Percentiles rank a stretch among this genome's conserved stretches.
Conservation (phyloP, 2,113 vertebrate species). For the Siphamia tubifer region DNA sequence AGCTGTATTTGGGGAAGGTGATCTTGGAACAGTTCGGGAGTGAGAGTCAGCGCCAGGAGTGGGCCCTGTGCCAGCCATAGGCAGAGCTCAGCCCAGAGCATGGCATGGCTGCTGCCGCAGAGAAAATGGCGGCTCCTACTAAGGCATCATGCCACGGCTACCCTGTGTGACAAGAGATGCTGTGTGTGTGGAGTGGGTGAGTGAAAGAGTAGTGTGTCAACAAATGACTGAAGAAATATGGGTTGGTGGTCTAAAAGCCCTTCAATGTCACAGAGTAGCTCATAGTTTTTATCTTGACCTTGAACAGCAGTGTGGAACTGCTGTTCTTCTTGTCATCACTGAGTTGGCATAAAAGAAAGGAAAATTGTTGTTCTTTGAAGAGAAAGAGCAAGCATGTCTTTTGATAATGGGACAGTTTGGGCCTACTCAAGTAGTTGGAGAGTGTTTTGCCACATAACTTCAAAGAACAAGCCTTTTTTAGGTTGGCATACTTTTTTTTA, state of each 20-base stretch:
- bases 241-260: slow-evolving; percentile 38
- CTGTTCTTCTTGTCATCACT: slow-evolving; percentile 32
- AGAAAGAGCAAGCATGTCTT: slow-evolving; percentile 11
- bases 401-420: slow-evolving; percentile 12
- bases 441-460: slow-evolving; percentile 25
- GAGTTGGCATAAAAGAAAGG: slow-evolving; percentile 8
- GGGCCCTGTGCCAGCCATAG: slow-evolving; percentile 74
- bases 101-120: slow-evolving; percentile 73
- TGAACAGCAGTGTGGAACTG: slow-evolving; percentile 34
- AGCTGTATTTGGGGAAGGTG: slow-evolving; percentile 64
- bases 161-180: slow-evolving; percentile 47
- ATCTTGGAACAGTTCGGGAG: slow-evolving; percentile 66
- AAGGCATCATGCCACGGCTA: slow-evolving; percentile 55
- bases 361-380: slow-evolving; percentile 16
- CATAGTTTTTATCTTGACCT: slow-evolving; percentile 36
- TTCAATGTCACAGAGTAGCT: slow-evolving; percentile 26
- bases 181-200: background rate
- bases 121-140: slow-evolving; percentile 72
- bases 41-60: slow-evolving; percentile 60
- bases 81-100: slow-evolving; percentile 68
- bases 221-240: slow-evolving; percentile 18
- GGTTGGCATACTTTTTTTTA: too few relatives aligned
- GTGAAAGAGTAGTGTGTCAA: slow-evolving; percentile 15
- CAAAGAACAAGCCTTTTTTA: slow-evolving; percentile 5
- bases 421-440: background rate